phyloP scores from a whole-genome alignment of 2,888 invertebrate genomes.

The Oasisia sp. region DNA sequence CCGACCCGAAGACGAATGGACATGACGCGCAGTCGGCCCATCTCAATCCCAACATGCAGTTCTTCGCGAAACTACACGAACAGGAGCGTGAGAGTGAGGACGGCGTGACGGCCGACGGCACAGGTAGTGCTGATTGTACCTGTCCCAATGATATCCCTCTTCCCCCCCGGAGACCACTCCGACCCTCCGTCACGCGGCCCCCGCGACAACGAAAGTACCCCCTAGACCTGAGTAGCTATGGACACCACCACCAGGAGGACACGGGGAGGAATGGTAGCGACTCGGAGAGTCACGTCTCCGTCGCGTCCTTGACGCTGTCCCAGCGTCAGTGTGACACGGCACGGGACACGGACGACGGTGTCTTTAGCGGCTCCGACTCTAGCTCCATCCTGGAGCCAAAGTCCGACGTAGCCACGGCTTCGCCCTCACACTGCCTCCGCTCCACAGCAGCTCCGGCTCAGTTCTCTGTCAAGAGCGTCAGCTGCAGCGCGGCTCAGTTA shows the following conservation, averaged over 20 bases:
- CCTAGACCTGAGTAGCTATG: conserved; percentile 68
- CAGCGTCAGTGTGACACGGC: background rate
- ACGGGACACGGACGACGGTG: background rate
- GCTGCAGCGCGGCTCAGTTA: conserved; percentile 54
- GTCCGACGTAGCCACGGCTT: background rate
- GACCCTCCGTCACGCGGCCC: conserved; percentile 71
- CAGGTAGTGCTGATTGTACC: conserved; percentile 36
- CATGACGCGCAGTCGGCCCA: background rate
- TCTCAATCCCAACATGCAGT: conserved; percentile 8
- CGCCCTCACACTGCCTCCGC: background rate
- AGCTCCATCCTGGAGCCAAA: conserved; percentile 22
- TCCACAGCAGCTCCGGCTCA: background rate
- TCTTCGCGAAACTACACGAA: conserved; percentile 1
- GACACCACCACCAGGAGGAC: conserved; percentile 1
- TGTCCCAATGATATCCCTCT: conserved; percentile 74
- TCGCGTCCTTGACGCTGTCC: background rate
- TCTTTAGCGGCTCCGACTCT: conserved; percentile 21
- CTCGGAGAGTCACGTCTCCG: background rate
- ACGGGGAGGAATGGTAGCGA: conserved; percentile 21
- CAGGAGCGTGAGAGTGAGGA: background rate
- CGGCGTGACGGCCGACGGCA: background rate
- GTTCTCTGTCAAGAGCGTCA: conserved; percentile 47
- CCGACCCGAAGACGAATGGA: background rate
- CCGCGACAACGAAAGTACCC: conserved; percentile 84
- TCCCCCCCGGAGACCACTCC: conserved; percentile 80